These are phyloP conservation scores for Rhinolophus ferrumequinum DNA, from an alignment of 2,113 vertebrate species.

Conservation along the genomic window DNA sequence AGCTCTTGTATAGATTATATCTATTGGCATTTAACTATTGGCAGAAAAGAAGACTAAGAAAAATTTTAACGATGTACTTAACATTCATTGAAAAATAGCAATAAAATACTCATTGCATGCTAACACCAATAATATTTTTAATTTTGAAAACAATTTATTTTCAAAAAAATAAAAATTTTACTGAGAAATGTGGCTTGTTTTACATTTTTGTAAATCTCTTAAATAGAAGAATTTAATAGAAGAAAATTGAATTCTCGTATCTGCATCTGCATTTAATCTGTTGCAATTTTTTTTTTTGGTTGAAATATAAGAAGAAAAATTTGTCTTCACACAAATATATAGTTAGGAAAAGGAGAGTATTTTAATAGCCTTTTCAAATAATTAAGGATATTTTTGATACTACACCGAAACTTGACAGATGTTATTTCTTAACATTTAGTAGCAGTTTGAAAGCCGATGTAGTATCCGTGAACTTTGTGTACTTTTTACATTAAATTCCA, in stretches of 20 bases:
- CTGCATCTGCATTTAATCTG: not conserved
- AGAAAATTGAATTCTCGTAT: not conserved
- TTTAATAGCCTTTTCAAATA: slow-evolving; percentile 20
- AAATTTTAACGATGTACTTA: not conserved
- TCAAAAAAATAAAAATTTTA: not conserved
- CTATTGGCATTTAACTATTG: not conserved
- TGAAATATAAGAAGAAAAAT: slow-evolving; percentile 24
- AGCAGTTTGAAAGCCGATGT: not conserved
- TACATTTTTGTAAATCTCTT: slow-evolving; percentile 1
- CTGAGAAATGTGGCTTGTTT: not conserved
- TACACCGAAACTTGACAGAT: not conserved
- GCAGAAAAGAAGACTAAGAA: slow-evolving; percentile 13
- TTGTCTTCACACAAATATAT: not conserved
- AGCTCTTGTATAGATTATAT: not conserved
- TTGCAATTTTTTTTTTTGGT: not conserved
- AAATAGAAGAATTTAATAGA: not conserved
- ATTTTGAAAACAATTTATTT: not conserved
- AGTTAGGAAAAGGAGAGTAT: not conserved
- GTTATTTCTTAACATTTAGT: not conserved
- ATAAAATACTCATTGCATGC: not conserved
- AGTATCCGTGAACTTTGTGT: not conserved
- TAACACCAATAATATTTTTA: not conserved
- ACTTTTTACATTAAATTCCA: not conserved
- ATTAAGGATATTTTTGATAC: not conserved
- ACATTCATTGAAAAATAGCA: not conserved